Percentiles rank a stretch among this genome's conserved stretches.
These are phyloP conservation scores for Spinus pinus DNA, from an alignment of 2,797 vertebrate species.

Conservation along the genomic window DNA sequence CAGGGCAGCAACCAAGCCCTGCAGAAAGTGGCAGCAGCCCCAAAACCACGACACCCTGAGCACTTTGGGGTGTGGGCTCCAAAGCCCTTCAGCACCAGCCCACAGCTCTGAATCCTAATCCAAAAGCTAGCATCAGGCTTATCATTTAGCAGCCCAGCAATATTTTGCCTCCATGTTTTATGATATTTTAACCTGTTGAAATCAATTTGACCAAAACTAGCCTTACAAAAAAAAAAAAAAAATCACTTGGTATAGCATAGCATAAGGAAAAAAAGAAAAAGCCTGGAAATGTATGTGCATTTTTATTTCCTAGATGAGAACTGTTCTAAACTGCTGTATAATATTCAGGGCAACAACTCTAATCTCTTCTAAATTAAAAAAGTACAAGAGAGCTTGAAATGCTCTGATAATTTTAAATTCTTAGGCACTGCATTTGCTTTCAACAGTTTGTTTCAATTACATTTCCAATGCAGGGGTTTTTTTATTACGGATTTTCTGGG, in stretches of 20 bases:
- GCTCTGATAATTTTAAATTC: neutral
- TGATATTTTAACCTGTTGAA: neutral
- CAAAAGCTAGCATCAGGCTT: neutral
- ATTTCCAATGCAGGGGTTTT: neutral
- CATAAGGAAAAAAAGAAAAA: neutral
- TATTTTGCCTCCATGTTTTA: neutral
- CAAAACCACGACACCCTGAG: neutral
- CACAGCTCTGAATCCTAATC: neutral
- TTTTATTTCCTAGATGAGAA: neutral
- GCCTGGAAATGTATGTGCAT: neutral
- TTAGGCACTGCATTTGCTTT: neutral
- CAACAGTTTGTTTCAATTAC: neutral
- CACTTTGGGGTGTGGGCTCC: neutral
- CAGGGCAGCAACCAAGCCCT: neutral
- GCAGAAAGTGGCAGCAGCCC: neutral
- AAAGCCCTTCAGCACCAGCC: neutral
- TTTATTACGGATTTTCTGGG: neutral
- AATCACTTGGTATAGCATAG: neutral
- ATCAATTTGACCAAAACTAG: neutral
- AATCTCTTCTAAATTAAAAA: constrained; percentile 21
- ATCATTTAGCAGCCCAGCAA: neutral
- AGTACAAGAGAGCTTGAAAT: neutral
- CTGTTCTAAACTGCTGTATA: neutral
- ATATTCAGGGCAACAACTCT: neutral
- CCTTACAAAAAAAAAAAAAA: neutral